These are phyloP conservation scores for Koerneria pararmatus DNA, from an alignment of 2,888 invertebrate genomes.

Conservation along the genomic window DNA sequence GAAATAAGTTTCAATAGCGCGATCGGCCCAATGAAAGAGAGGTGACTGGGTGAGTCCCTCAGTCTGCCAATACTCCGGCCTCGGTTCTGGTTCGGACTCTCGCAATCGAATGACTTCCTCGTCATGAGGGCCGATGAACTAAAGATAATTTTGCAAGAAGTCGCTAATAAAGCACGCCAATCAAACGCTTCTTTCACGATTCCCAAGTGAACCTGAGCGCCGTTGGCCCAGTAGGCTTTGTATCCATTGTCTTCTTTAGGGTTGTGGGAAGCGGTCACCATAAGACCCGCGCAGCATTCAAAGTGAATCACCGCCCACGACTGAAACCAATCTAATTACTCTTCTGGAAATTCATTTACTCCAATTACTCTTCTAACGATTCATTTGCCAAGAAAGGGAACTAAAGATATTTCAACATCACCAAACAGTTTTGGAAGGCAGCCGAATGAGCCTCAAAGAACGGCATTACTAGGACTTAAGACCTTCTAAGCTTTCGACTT, in stretches of 20 bases:
- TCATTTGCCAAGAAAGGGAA: too few relatives aligned
- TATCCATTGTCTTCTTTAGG: conserved; percentile 94
- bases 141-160: conserved; percentile 24
- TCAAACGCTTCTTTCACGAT: not conserved
- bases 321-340: too few relatives aligned
- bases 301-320: conserved; percentile 77
- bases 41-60: conserved; percentile 65
- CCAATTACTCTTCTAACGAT: too few relatives aligned
- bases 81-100: conserved; percentile 74
- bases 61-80: conserved; percentile 75
- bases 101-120: conserved; percentile 78
- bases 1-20: conserved; percentile 71
- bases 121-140: conserved; percentile 89
- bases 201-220: conserved; percentile 70
- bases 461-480: too few relatives aligned
- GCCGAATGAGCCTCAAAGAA: too few relatives aligned
- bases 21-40: conserved; percentile 64
- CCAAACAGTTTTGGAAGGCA: too few relatives aligned
- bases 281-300: conserved; percentile 78
- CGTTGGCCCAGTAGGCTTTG: conserved; percentile 90
- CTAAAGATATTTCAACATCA: too few relatives aligned
- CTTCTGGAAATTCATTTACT: too few relatives aligned
- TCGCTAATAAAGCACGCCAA: not conserved
- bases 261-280: conserved; percentile 89
- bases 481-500: too few relatives aligned